phyloP scores from a whole-genome alignment of 2,888 invertebrate species.

The Gerosis bhagava region DNA sequence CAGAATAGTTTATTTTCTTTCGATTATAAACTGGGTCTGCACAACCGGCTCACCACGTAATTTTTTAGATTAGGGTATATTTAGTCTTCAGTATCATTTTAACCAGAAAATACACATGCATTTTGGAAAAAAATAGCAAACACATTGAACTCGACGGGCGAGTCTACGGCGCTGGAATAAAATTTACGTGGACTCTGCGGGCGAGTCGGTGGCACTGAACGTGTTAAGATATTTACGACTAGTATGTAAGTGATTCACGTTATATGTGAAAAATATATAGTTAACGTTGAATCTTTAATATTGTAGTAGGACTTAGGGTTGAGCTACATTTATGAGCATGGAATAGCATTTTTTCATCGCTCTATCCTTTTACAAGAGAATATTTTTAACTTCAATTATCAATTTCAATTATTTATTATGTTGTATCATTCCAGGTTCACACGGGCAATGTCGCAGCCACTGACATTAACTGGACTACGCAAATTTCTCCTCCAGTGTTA shows the following conservation, averaged over 20 bases:
- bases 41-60: constrained; percentile 27
- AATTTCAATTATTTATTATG: too few species aligned
- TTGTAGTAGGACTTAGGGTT: too few species aligned
- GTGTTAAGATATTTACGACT: too few species aligned
- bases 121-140: constrained; percentile 5
- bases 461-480: constrained; percentile 25
- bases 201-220: constrained; percentile 7
- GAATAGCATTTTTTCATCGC: too few species aligned
- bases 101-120: constrained; percentile 6
- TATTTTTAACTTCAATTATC: too few species aligned
- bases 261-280: too few species aligned
- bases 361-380: too few species aligned
- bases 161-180: constrained; percentile 7
- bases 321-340: too few species aligned
- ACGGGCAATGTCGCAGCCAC: constrained; percentile 2
- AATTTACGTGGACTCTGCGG: constrained; percentile 7
- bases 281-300: too few species aligned
- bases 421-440: constrained; percentile 2
- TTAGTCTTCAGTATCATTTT: constrained; percentile 6
- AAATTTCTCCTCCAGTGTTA: constrained; percentile 22
- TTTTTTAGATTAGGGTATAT: constrained; percentile 15
- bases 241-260: too few species aligned
- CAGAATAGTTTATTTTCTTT: constrained; percentile 19
- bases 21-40: constrained; percentile 26
- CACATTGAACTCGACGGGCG: constrained; percentile 3